Evolutionary conservation across 2,113 vertebrate genomes (phyloP), one percentile per base, ranked within the genome.

Genomic region (Ivindomyrus marchei): DNA sequence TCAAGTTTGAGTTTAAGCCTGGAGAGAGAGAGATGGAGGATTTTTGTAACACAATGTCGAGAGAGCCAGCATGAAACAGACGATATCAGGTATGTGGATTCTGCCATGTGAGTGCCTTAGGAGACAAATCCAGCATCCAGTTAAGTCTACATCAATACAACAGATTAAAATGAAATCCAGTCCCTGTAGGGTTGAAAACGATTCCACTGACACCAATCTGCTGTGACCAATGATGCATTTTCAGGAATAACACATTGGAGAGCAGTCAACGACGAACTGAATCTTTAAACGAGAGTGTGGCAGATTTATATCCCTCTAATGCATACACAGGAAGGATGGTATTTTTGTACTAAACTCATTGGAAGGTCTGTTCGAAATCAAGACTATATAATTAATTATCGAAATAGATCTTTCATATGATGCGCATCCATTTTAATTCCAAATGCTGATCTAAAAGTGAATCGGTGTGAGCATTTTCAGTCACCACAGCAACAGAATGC

Each of bases 1-100:
- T 99, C 97, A 98, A 96, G 96, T 98, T 98, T 96, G 98, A 97
- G 94, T 97, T 98, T 96, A 99, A 97, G 97, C 97, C 98, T 99
- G 80, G 74, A 91, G 86, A 27, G 31, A 56, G 31, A 56, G 58
- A 56, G 56, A 62, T 21, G 42, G 7, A n/a, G 3, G 83, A 47
- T 19, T 80, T 42, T 80, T 36, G 36, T 80, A 42, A 80, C 66
- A 36, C 74, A 42, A 70, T 70, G n/a, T 70, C 10, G 0, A 70
- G n/a, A 31, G 62, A 70, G n/a, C n/a, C 62, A 66, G n/a, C n/a
- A 70, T 4, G 10, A 27, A 70, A 31, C n/a, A 31, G 10, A 27
- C 1, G 24, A 66, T 10, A 5, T 70, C 27, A 13, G 10, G 62
- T 27, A 70, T 70, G 27, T 70, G n/a, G 10, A 70, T 70, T 70